Percentiles rank a stretch among this genome's conserved stretches.
These are phyloP conservation scores for Heteractis magnifica DNA, from an alignment of 92 coral and sea anemone genomes.

Conservation along the genomic window DNA sequence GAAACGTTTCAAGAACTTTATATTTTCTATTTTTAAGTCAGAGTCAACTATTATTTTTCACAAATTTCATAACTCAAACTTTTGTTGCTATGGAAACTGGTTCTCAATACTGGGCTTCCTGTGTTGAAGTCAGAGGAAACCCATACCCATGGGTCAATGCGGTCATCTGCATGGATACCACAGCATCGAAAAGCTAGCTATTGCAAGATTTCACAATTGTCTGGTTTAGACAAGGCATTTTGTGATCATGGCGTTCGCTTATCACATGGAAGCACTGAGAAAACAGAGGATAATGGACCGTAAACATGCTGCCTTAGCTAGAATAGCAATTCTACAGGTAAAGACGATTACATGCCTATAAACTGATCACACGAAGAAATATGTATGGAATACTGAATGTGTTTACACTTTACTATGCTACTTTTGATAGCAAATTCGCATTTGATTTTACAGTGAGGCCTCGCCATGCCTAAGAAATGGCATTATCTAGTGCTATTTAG, in stretches of 20 bases:
- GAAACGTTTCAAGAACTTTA: no score
- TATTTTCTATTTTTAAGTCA: no score
- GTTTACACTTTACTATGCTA: conserved; percentile 25
- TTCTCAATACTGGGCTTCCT: conserved; percentile 26
- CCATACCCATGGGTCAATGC: conserved; percentile 48
- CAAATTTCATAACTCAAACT: neutral
- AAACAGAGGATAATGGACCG: conserved; percentile 88
- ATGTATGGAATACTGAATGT: neutral
- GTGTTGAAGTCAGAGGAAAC: conserved; percentile 58
- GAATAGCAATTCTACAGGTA: conserved; percentile 85
- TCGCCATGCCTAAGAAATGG: neutral
- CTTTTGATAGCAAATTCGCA: neutral
- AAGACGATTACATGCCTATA: neutral
- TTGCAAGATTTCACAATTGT: neutral
- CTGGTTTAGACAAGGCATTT: neutral
- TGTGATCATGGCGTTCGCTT: conserved; percentile 79
- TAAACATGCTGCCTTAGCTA: conserved; percentile 73
- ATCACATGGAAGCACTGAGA: conserved; percentile 92
- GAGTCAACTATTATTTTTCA: neutral
- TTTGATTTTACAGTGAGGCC: neutral
- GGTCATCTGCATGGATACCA: conserved; percentile 41
- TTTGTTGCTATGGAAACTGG: conserved; percentile 33
- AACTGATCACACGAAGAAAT: neutral
- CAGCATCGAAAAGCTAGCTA: conserved; percentile 4
- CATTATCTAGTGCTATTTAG: neutral